Conservation (phyloP, 2,888 invertebrate genomes). For the Pollenia labialis region DNA sequence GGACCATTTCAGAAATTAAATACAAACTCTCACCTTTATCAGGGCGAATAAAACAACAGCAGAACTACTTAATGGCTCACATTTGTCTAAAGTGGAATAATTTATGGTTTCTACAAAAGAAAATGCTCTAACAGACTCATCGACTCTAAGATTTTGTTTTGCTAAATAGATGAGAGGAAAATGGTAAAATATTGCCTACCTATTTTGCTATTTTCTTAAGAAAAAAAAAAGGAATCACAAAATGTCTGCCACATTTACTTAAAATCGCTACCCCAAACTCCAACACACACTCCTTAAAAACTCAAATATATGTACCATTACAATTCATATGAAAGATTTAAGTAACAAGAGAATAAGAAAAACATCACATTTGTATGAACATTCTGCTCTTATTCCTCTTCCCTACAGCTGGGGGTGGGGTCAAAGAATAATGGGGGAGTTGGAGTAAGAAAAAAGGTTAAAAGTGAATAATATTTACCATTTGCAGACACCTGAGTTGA, state of each 20-base stretch:
- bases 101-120: conserved; percentile 73
- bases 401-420: conserved; percentile 8
- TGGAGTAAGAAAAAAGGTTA: conserved; percentile 43
- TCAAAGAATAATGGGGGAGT: neutral
- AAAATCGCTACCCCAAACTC: neutral
- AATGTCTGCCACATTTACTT: conserved; percentile 46
- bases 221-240: conserved; percentile 10
- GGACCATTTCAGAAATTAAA: conserved; percentile 18
- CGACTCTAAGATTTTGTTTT: conserved; percentile 38
- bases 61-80: conserved; percentile 76
- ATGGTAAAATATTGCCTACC: conserved; percentile 55
- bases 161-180: conserved; percentile 23
- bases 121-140: conserved; percentile 44
- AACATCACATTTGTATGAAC: conserved; percentile 38
- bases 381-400: conserved; percentile 6
- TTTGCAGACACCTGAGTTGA: conserved; percentile 69
- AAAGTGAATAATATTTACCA: conserved; percentile 68
- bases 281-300: neutral
- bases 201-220: conserved; percentile 37
- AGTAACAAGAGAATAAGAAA: conserved; percentile 42
- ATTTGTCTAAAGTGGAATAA: conserved; percentile 77
- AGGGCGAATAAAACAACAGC: conserved; percentile 65
- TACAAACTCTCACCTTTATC: conserved; percentile 53
- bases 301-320: neutral
- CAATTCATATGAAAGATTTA: conserved; percentile 43